These are phyloP conservation scores for Virgularia gustaviana DNA, from an alignment of 92 coral and sea anemone species.

Conservation along the genomic window DNA sequence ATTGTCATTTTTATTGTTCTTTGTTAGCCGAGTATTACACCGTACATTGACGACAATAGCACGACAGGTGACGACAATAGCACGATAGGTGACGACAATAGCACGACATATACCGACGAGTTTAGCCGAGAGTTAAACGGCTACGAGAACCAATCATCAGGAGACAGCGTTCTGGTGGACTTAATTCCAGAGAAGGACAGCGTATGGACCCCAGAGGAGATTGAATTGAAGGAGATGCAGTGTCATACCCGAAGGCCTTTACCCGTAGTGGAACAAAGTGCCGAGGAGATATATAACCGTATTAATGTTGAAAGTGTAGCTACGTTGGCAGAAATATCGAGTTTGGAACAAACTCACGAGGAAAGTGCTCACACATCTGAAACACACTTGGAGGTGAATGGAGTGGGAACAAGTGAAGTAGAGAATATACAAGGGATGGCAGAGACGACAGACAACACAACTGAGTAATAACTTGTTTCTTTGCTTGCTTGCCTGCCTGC, in stretches of 20 bases:
- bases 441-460: background rate
- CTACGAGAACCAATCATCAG: background rate
- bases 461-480: no score
- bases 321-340: background rate
- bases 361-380: background rate
- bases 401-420: no score
- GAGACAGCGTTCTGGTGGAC: slow-evolving; percentile 2
- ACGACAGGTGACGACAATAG: slow-evolving; percentile 8
- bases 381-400: no score
- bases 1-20: no score
- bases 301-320: background rate
- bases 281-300: slow-evolving; percentile 11
- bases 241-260: slow-evolving; percentile 4
- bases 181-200: slow-evolving; percentile 27
- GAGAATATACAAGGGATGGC: background rate
- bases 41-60: background rate
- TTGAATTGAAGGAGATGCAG: slow-evolving; percentile 9
- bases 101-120: background rate
- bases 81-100: background rate
- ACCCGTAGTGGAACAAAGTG: background rate
- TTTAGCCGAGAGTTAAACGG: slow-evolving; percentile 4
- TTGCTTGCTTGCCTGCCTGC: no score
- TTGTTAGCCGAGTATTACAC: slow-evolving; percentile 1
- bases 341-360: background rate
- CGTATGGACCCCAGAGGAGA: slow-evolving; percentile 35